Evolutionary conservation across 64 coral and sea anemone species (phyloP).

Genomic region (Exaiptasia diaphana): DNA sequence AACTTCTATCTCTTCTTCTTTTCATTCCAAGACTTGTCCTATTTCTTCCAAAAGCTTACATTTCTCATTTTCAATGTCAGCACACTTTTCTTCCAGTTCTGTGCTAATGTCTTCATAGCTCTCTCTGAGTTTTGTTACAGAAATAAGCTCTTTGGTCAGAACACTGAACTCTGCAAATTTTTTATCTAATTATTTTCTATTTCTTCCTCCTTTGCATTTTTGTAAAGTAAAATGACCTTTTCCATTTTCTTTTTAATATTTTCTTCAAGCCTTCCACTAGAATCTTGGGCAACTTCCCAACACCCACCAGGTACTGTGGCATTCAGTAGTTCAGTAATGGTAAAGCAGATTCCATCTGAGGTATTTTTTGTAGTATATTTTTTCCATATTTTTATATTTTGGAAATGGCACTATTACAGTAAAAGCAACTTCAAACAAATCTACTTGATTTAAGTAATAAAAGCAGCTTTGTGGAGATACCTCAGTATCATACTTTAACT

Average conservation of each 20-base stretch:
- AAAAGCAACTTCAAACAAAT: conserved; percentile 22
- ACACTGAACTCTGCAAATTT: conserved; percentile 27
- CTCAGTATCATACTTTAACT: not conserved
- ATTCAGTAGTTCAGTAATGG: conserved; percentile 15
- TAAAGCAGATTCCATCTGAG: conserved; percentile 25
- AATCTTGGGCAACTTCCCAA: conserved; percentile 13
- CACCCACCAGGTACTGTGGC: conserved; percentile 23
- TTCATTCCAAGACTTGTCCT: conserved; percentile 4
- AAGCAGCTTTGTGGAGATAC: not conserved
- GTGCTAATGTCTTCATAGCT: not conserved
- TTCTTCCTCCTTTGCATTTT: conserved; percentile 19
- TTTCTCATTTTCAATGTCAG: conserved; percentile 6
- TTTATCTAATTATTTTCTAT: conserved; percentile 13
- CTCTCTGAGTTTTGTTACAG: conserved; percentile 1
- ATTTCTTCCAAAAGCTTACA: conserved; percentile 26
- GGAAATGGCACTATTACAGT: conserved; percentile 36
- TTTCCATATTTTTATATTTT: conserved; percentile 37
- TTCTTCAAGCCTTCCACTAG: conserved; percentile 7
- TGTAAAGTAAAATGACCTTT: not conserved
- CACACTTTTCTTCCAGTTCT: conserved; percentile 4
- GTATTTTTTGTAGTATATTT: conserved; percentile 6
- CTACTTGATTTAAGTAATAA: not conserved
- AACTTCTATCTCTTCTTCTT: conserved; percentile 29
- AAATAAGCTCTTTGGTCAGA: conserved; percentile 11
- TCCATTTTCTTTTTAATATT: conserved; percentile 21